These are phyloP conservation scores for Brevipalpus yothersi DNA, from an alignment of 1,140 invertebrate genomes.

Conservation along the genomic window DNA sequence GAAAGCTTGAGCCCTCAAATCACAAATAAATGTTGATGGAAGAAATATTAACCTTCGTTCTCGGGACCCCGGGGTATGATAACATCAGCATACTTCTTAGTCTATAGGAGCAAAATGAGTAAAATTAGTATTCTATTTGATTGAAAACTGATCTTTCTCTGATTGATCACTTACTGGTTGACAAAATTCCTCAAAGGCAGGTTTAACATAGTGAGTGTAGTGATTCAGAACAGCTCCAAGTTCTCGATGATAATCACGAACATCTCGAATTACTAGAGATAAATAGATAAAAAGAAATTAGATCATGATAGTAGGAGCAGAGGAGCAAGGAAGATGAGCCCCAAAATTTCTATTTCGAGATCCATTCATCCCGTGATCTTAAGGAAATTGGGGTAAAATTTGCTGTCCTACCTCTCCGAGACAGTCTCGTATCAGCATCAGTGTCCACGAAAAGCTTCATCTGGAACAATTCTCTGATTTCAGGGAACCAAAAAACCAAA, in stretches of 20 bases:
- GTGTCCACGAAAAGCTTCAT: slow-evolving; percentile 99
- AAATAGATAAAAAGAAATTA: slow-evolving; percentile 11
- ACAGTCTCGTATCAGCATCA: slow-evolving; percentile 85
- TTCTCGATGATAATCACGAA: slow-evolving; percentile 72
- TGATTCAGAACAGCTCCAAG: slow-evolving; percentile 82
- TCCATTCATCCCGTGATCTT: not conserved
- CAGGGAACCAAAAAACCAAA: slow-evolving; percentile 85
- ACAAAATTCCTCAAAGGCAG: slow-evolving; percentile 98
- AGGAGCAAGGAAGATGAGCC: slow-evolving; percentile 7
- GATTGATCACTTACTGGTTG: slow-evolving; percentile 44
- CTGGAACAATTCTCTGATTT: slow-evolving; percentile 80
- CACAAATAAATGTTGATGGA: not conserved
- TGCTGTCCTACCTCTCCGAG: slow-evolving; percentile 48
- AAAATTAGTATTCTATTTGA: not conserved
- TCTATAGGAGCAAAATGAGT: slow-evolving; percentile 32
- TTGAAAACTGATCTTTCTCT: slow-evolving; percentile 1
- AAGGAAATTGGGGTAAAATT: not conserved
- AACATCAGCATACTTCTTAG: slow-evolving; percentile 98
- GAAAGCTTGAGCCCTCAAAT: not conserved
- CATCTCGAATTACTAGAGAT: slow-evolving; percentile 62
- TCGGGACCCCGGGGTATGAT: slow-evolving; percentile 93
- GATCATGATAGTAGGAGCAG: not conserved
- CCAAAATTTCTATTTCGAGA: slow-evolving; percentile 8
- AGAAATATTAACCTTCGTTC: slow-evolving; percentile 46
- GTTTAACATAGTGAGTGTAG: slow-evolving; percentile 92